Evolutionary conservation across 1,140 invertebrate genomes (phyloP).

Genomic region (Anoplolepis gracilipes): DNA sequence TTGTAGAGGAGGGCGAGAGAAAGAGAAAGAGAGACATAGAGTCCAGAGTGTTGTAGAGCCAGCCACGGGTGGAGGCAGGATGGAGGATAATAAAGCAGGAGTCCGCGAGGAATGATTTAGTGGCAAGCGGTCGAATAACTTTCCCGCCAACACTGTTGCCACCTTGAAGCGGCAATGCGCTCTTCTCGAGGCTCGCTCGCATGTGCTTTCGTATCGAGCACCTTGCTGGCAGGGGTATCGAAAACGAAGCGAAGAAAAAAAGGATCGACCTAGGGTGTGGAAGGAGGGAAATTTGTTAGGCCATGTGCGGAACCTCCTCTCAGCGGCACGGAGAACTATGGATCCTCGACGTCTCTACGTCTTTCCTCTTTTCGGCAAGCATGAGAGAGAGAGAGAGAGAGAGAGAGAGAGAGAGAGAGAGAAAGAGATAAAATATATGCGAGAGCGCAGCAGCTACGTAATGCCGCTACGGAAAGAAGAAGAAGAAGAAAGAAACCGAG

Average conservation of each 20-base stretch:
- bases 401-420: conserved; percentile 34
- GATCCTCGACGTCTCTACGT: not conserved
- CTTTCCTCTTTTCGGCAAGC: not conserved
- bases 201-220: not conserved
- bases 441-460: not conserved
- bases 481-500: conserved; percentile 7
- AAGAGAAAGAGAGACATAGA: conserved; percentile 36
- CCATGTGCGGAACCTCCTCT: conserved; percentile 24
- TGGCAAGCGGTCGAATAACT: conserved; percentile 81
- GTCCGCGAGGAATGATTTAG: conserved; percentile 83
- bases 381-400: conserved; percentile 13
- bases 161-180: conserved; percentile 78
- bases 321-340: not conserved
- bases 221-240: not conserved
- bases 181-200: conserved; percentile 26
- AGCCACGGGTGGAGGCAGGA: conserved; percentile 62
- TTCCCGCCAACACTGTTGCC: conserved; percentile 83
- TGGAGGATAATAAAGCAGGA: conserved; percentile 81
- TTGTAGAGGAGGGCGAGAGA: conserved; percentile 29
- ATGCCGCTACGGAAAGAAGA: not conserved
- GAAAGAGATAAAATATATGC: not conserved
- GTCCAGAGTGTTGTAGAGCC: conserved; percentile 12
- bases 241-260: not conserved
- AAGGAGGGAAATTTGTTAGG: conserved; percentile 53
- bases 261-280: not conserved